Conservation (phyloP, 2,888 invertebrate species). For the Coenonympha glycerion region DNA sequence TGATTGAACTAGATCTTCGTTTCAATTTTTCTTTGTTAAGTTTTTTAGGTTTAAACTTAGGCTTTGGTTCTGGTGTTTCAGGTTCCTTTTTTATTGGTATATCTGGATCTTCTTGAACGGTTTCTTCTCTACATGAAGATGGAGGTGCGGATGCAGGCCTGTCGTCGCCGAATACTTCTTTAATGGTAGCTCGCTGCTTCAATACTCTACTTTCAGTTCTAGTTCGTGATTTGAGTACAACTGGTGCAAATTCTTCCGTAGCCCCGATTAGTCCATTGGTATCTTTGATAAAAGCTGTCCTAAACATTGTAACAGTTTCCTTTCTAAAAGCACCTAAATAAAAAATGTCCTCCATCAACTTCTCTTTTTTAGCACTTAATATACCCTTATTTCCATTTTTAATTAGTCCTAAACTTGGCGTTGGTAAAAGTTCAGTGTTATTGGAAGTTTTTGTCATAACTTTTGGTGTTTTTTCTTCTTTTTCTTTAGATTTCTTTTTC, state of each 20-base stretch:
- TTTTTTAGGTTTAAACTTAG: constrained; percentile 62
- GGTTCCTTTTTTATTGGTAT: constrained; percentile 53
- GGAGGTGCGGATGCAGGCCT: constrained; percentile 89
- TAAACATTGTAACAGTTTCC: constrained; percentile 80
- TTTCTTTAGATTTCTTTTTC: constrained; percentile 72
- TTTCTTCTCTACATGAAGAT: constrained; percentile 74
- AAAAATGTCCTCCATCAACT: constrained; percentile 75
- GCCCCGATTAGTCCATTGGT: constrained; percentile 75
- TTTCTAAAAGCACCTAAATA: constrained; percentile 80
- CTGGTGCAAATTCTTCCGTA: constrained; percentile 80
- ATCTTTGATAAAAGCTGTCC: constrained; percentile 80
- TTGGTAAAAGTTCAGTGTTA: constrained; percentile 76
- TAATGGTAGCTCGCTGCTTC: constrained; percentile 85
- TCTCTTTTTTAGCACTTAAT: constrained; percentile 62
- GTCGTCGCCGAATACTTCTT: constrained; percentile 87
- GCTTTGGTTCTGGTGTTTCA: constrained; percentile 43
- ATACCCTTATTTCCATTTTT: constrained; percentile 61
- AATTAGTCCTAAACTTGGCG: constrained; percentile 76
- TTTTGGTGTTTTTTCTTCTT: constrained; percentile 74
- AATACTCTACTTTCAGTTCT: constrained; percentile 82
- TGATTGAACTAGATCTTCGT: constrained; percentile 60
- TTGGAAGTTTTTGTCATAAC: constrained; percentile 73
- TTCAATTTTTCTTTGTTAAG: constrained; percentile 59
- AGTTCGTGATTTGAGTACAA: constrained; percentile 83
- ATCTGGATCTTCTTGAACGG: constrained; percentile 43